phyloP scores from a whole-genome alignment of 1,140 invertebrate species.

The Heliconius nattereri region DNA sequence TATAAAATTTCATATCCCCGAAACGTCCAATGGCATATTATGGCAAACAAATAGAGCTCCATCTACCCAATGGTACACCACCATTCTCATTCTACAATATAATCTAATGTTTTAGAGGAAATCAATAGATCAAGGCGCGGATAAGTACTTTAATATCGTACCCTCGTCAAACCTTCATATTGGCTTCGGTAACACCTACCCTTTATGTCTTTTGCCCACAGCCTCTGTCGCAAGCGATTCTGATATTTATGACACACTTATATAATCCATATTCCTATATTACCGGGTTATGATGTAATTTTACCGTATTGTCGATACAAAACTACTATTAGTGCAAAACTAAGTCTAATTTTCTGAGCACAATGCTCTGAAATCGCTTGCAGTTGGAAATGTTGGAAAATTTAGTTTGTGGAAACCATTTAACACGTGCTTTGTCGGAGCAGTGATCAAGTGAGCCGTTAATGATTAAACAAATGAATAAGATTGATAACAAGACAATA shows the following conservation, averaged over 20 bases:
- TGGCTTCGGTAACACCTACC: conserved; percentile 43
- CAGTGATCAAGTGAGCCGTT: conserved; percentile 24
- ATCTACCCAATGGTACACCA: conserved; percentile 9
- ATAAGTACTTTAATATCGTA: conserved; percentile 46
- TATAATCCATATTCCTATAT: conserved; percentile 35
- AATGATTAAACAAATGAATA: conserved; percentile 21
- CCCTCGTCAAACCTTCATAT: conserved; percentile 47
- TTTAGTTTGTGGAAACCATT: conserved; percentile 27
- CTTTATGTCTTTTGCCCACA: conserved; percentile 37
- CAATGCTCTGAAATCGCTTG: background rate
- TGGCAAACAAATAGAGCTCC: too few relatives aligned
- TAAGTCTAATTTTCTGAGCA: background rate
- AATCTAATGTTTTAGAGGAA: conserved; percentile 45
- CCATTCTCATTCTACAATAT: conserved; percentile 37
- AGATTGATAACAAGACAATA: conserved; percentile 19
- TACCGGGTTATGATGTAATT: conserved; percentile 24
- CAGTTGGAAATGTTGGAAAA: background rate
- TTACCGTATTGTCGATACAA: conserved; percentile 20
- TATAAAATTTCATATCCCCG: background rate
- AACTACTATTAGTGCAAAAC: background rate
- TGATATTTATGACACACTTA: conserved; percentile 24
- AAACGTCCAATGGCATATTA: background rate
- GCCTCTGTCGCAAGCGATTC: conserved; percentile 29
- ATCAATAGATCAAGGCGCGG: conserved; percentile 47
- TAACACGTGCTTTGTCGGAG: conserved; percentile 33